Base-by-base conservation (phyloP, 2,888 invertebrate species). In the Drosophila mayaguana region DNA sequence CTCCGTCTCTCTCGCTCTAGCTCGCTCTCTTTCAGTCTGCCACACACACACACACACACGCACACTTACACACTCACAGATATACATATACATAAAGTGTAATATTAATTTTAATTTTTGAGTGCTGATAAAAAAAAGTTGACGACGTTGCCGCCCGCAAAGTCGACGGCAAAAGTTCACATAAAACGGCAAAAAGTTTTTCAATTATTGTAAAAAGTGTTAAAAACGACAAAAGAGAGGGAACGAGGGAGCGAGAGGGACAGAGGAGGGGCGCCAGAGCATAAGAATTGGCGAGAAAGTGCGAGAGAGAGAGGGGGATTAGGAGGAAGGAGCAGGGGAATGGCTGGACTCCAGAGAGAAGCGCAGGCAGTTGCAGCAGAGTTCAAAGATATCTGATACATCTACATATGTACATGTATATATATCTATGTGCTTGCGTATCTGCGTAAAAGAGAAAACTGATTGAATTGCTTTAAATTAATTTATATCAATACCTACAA, bases 121-220 rank as follows among this genome's bases (percentile, higher is more conserved):
- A 82, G 69, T 73, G 73, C 71, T 69, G 63, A 71, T 71, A 73
- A 72, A 81, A 50, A 50, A 85, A 86, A 75, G 84, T 81, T 70
- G 65, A 75, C 70, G 75, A 62, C 67, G 61, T 61, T 53, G 64
- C 50, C 56, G 25, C 57, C 70, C 78, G 71, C 66, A 62, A 84
- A 72, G 67, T 66, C 57, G 54, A 67, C 34, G 65, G 67, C 64
- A 73, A 78, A 83, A 83, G 84, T 87, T 87, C 78, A 80, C 83
- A 83, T 81, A 83, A 83, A 82, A 74, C 75, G 73, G 71, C 80
- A 73, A 83, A 82, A 85, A 84, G 83, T 86, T 88, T 81, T 86
- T 83, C 83, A 84, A 83, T 84, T 88, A 85, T 88, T 84, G 85
- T 79, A 73, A 81, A 88, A 86, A 84, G 89, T 86, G 87, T 87